Evolutionary conservation across 2,113 vertebrate genomes (phyloP).

Genomic region (Anguilla rostrata): DNA sequence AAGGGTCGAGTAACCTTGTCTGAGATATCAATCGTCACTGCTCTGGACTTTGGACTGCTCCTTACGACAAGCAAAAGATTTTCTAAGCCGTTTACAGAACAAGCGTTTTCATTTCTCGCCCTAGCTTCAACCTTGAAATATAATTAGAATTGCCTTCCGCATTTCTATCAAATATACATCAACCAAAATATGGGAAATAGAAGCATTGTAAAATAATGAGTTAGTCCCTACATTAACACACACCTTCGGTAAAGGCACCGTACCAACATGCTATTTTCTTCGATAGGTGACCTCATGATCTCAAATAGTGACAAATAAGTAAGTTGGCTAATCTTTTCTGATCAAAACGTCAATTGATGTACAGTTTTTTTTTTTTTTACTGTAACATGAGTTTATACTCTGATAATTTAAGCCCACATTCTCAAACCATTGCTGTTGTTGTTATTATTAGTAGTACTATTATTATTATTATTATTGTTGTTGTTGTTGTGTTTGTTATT

Average conservation of each 20-base stretch:
- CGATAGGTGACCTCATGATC: too few species aligned
- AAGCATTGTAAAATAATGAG: not conserved
- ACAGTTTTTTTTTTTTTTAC: too few species aligned
- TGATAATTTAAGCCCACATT: too few species aligned
- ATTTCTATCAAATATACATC: not conserved
- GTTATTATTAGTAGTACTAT: too few species aligned
- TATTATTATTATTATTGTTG: too few species aligned
- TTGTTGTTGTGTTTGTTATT: too few species aligned
- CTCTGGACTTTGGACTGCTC: slow-evolving; percentile 30
- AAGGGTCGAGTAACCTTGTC: not conserved
- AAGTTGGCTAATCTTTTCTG: too few species aligned
- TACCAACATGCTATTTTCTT: not conserved
- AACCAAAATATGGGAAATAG: not conserved
- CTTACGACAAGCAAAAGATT: slow-evolving; percentile 9
- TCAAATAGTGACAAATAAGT: too few species aligned
- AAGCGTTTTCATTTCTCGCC: not conserved
- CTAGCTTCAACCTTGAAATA: not conserved
- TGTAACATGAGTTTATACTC: too few species aligned
- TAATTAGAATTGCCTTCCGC: not conserved
- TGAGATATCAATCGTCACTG: slow-evolving; percentile 8
- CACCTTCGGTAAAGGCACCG: not conserved
- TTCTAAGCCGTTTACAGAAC: slow-evolving; percentile 16
- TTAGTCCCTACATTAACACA: not conserved
- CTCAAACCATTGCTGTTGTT: too few species aligned
- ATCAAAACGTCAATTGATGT: too few species aligned